Conservation (phyloP, 2,888 invertebrate species). For the Lasius platythorax region DNA sequence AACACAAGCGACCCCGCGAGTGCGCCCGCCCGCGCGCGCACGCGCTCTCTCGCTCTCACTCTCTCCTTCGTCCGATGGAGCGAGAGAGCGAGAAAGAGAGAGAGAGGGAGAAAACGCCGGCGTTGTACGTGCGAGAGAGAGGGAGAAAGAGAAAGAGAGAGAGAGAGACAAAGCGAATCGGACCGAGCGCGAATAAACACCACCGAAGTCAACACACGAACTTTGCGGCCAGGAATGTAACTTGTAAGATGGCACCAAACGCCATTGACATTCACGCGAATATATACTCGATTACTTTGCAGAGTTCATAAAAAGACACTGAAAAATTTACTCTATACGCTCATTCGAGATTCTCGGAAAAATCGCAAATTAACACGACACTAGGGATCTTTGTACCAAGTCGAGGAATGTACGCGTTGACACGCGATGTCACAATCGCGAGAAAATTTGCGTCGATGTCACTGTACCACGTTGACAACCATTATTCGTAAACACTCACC, state of each 20-base stretch:
- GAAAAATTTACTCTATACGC: not conserved
- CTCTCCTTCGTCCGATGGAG: slow-evolving; percentile 35
- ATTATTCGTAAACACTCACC: not conserved
- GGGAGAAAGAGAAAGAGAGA: slow-evolving; percentile 49
- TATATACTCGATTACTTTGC: not conserved
- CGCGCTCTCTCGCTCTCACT: slow-evolving; percentile 46
- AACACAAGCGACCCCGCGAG: slow-evolving; percentile 69
- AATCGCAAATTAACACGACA: not conserved
- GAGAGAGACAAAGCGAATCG: slow-evolving; percentile 59
- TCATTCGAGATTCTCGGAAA: not conserved
- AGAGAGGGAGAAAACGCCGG: slow-evolving; percentile 57
- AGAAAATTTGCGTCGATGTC: not conserved
- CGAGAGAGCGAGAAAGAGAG: slow-evolving; percentile 54
- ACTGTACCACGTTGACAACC: not conserved
- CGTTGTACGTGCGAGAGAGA: slow-evolving; percentile 13
- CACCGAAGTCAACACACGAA: slow-evolving; percentile 85
- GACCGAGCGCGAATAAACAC: slow-evolving; percentile 86
- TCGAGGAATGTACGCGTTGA: not conserved
- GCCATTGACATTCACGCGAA: not conserved
- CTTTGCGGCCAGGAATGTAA: slow-evolving; percentile 84
- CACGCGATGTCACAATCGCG: not conserved
- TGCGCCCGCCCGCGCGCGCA: slow-evolving; percentile 51
- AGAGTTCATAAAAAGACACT: not conserved
- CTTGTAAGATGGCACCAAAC: slow-evolving; percentile 51
- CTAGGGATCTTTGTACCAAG: not conserved